Conservation (phyloP, 2,888 invertebrate genomes). For the Archips crataeganus region DNA sequence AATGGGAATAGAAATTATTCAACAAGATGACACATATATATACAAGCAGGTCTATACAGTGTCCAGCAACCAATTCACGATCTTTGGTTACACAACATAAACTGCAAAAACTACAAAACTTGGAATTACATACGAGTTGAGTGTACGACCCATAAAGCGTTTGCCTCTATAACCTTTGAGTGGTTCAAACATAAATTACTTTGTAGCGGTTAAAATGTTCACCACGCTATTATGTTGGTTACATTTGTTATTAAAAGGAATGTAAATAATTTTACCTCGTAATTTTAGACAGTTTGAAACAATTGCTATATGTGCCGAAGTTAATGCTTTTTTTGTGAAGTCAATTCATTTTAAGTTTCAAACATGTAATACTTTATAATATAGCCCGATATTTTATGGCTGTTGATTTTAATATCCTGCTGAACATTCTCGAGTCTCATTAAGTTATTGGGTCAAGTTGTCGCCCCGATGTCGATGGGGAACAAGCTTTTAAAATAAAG, state of each 20-base stretch:
- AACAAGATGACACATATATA: background rate
- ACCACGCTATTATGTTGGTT: background rate
- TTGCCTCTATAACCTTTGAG: conserved; percentile 36
- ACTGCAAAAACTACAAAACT: conserved; percentile 34
- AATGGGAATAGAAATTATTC: background rate
- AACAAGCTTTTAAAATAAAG: conserved; percentile 20
- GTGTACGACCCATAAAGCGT: conserved; percentile 22
- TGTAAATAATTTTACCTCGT: background rate
- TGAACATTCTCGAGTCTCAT: background rate
- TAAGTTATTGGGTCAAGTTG: conserved; percentile 13
- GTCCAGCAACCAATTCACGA: background rate
- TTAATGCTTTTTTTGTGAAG: background rate
- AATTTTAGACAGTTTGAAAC: background rate
- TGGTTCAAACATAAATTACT: conserved; percentile 12
- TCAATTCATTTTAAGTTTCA: background rate
- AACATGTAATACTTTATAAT: background rate
- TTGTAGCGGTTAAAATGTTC: conserved; percentile 23
- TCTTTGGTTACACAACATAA: conserved; percentile 15
- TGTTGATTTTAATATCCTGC: background rate
- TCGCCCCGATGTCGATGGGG: conserved; percentile 10
- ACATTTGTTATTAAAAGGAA: background rate
- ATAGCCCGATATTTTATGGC: background rate
- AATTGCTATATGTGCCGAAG: background rate
- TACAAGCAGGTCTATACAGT: background rate
- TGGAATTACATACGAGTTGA: conserved; percentile 15